Conservation (phyloP, 1,140 invertebrate genomes). For the Cheumatopsyche charites region DNA sequence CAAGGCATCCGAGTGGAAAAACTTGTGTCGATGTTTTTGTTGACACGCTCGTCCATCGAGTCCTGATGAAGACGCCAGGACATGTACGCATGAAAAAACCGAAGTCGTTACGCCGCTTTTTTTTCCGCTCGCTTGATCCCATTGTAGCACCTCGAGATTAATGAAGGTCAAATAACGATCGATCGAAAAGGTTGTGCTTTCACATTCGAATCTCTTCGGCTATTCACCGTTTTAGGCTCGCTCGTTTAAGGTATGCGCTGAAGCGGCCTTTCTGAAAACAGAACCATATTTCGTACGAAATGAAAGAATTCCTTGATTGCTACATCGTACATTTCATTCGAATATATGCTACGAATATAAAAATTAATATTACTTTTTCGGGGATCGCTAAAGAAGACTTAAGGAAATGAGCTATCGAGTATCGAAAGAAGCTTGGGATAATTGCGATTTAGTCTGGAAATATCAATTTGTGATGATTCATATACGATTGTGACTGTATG, state of each 20-base stretch:
- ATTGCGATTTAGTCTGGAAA: too few species aligned
- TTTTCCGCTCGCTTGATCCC: neutral
- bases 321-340: too few species aligned
- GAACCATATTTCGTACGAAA: neutral
- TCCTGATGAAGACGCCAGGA: constrained; percentile 25
- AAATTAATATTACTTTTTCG: too few species aligned
- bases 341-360: too few species aligned
- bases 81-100: constrained; percentile 7
- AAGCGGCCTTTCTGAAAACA: neutral
- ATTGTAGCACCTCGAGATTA: constrained; percentile 19
- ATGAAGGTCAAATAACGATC: constrained; percentile 35
- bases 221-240: neutral
- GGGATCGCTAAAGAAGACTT: too few species aligned
- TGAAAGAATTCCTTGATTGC: neutral
- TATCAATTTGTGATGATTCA: too few species aligned
- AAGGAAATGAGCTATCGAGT: too few species aligned
- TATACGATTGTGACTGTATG: too few species aligned
- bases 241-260: constrained; percentile 1
- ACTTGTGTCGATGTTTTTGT: constrained; percentile 29
- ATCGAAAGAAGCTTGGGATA: too few species aligned
- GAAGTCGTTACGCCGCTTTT: constrained; percentile 15
- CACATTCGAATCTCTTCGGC: constrained; percentile 1
- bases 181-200: constrained; percentile 3
- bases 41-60: constrained; percentile 24
- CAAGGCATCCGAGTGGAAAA: constrained; percentile 4